These are phyloP conservation scores for Acyrthosiphon pisum DNA, from an alignment of 1,140 invertebrate species.

Conservation along the genomic window DNA sequence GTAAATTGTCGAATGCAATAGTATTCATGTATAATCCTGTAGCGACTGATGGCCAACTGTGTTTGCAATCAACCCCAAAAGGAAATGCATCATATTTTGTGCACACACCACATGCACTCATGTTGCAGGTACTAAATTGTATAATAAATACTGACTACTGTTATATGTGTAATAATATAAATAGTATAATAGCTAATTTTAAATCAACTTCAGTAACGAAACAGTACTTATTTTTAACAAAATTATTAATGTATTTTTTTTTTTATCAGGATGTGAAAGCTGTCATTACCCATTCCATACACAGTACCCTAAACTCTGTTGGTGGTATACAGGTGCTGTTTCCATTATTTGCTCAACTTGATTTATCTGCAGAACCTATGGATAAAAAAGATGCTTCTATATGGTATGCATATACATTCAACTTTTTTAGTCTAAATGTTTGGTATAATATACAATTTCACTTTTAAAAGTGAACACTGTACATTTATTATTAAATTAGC, in stretches of 20 bases:
- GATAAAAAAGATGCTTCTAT: slow-evolving; percentile 84
- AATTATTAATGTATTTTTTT: background rate
- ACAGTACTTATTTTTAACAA: background rate
- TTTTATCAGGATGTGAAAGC: slow-evolving; percentile 91
- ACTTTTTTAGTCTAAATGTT: background rate
- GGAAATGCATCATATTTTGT: slow-evolving; percentile 97
- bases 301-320: slow-evolving; percentile 97
- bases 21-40: slow-evolving; percentile 99
- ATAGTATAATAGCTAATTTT: background rate
- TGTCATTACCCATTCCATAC: slow-evolving; percentile 98
- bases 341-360: slow-evolving; percentile 96
- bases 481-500: background rate
- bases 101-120: slow-evolving; percentile 97
- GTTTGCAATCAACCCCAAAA: slow-evolving; percentile 96
- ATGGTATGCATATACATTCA: slow-evolving; percentile 70
- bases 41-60: slow-evolving; percentile 96
- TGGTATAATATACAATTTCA: background rate
- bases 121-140: slow-evolving; percentile 83
- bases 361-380: slow-evolving; percentile 84
- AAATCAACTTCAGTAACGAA: background rate
- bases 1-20: slow-evolving; percentile 93
- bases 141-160: background rate
- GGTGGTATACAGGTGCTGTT: slow-evolving; percentile 98
- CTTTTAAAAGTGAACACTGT: background rate
- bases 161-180: background rate